Evolutionary conservation across 2,888 invertebrate species (phyloP), one percentile per base, ranked within the genome.

Genomic region (Tachystola acroxantha): DNA sequence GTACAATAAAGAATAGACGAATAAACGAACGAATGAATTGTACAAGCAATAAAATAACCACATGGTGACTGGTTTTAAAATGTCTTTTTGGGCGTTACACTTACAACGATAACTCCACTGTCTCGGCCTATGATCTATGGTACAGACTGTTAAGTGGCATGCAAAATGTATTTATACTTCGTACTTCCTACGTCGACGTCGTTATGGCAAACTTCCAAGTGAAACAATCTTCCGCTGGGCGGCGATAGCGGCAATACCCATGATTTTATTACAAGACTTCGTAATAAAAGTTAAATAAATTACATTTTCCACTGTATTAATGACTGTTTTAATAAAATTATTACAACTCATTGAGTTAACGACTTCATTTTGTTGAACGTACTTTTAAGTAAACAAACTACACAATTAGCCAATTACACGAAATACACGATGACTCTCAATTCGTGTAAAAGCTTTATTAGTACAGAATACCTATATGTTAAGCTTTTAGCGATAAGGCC

Each of bases 111-210:
- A 27, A 12, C 11, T 27, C 6, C 7, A 57, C 63, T 69, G 74
- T 73, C 73, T 58, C 48, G 43, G 32, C 47, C 50, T 56, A 67
- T 79, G 78, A 84, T 73, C 75, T 72, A 82, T 76, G 56, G 66
- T 60, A 56, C 61, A 53, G 69, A 63, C 75, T 78, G 80, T 72
- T 86, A 86, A 85, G 85, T 82, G 75, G 80, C 77, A 85, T 84
- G 80, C 82, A 81, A 77, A 84, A 79, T 82, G 71, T 82, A 82
- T 82, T 81, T 82, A 79, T 84, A 84, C 75, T 76, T 79, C 69
- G 77, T 78, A 76, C 78, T 84, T 81, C 80, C 84, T 79, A 24
- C 35, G 29, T 9, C 22, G 32, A 64, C 61, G 71, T 66, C 75
- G 74, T 85, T 82, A 84, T 85, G 85, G 85, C 85, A 64, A 50